Evolutionary conservation across 2,888 invertebrate species (phyloP).

Genomic region (Nomada fucata): DNA sequence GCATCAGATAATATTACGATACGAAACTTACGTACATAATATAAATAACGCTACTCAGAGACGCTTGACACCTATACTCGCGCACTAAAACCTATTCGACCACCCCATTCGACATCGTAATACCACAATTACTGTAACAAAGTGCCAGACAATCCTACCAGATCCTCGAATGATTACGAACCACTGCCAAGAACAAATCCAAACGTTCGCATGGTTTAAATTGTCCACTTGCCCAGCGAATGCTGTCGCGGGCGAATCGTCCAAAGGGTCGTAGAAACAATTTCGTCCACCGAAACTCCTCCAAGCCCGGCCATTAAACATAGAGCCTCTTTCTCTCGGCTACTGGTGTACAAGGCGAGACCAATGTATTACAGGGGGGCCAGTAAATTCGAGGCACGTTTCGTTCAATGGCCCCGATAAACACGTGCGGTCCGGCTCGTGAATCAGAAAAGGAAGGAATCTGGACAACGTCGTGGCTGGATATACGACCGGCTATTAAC

Average conservation of each 20-base stretch:
- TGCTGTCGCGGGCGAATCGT: neutral
- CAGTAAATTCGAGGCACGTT: slow-evolving; percentile 57
- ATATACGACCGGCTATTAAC: slow-evolving; percentile 47
- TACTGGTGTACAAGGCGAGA: neutral
- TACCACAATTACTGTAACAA: too few species aligned
- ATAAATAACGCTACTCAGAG: too few species aligned
- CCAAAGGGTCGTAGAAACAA: neutral
- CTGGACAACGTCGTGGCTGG: slow-evolving; percentile 13
- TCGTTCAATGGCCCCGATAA: slow-evolving; percentile 46
- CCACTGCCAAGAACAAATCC: neutral
- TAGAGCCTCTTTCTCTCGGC: neutral
- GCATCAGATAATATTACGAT: too few species aligned
- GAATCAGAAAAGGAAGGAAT: slow-evolving; percentile 19
- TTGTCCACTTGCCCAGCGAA: neutral
- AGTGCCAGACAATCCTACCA: neutral
- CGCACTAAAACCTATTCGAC: too few species aligned
- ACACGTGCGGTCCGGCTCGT: slow-evolving; percentile 43
- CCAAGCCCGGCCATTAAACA: neutral
- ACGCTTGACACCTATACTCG: too few species aligned
- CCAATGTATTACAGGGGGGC: slow-evolving; percentile 22
- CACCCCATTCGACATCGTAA: neutral
- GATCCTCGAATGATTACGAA: neutral
- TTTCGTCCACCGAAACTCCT: neutral
- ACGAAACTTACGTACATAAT: neutral
- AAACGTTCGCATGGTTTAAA: neutral